Conservation (phyloP, 1,140 invertebrate species). For the Gyrodactylus salaris region DNA sequence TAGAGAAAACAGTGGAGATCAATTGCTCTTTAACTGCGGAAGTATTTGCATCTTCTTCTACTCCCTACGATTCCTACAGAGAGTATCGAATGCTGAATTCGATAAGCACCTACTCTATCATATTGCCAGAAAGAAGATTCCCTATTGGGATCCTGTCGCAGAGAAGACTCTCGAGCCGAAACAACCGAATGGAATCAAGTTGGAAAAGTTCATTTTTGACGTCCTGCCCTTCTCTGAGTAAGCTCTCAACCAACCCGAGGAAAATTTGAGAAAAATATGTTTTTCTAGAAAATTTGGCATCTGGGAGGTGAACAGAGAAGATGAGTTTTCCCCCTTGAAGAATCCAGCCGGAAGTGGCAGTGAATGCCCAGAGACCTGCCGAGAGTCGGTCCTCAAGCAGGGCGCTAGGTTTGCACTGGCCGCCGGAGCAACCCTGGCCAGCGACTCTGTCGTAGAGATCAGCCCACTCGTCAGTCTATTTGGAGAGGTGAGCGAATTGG, state of each 20-base stretch:
- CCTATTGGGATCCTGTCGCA: constrained; percentile 33
- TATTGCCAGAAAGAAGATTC: constrained; percentile 84
- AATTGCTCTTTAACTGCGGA: constrained; percentile 55
- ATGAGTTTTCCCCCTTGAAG: background rate
- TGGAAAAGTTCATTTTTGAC: constrained; percentile 97
- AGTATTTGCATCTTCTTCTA: constrained; percentile 98
- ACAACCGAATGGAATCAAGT: constrained; percentile 70
- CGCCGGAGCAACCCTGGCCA: background rate
- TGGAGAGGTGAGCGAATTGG: background rate
- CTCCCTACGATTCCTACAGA: constrained; percentile 38
- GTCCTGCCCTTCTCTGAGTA: constrained; percentile 54
- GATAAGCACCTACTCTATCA: constrained; percentile 41
- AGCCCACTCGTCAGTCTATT: background rate
- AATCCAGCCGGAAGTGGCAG: background rate
- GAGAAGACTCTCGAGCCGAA: constrained; percentile 37
- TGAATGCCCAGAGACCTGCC: background rate
- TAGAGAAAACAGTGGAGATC: constrained; percentile 36
- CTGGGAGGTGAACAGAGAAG: background rate
- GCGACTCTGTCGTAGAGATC: background rate
- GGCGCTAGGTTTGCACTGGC: background rate
- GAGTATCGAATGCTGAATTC: constrained; percentile 10
- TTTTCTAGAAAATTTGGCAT: background rate
- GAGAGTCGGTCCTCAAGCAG: background rate
- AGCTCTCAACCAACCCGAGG: background rate
- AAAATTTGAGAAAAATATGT: background rate